Evolutionary conservation across 2,888 invertebrate genomes (phyloP), one percentile per base, ranked within the genome.

Genomic region (Cotesia congregata): DNA sequence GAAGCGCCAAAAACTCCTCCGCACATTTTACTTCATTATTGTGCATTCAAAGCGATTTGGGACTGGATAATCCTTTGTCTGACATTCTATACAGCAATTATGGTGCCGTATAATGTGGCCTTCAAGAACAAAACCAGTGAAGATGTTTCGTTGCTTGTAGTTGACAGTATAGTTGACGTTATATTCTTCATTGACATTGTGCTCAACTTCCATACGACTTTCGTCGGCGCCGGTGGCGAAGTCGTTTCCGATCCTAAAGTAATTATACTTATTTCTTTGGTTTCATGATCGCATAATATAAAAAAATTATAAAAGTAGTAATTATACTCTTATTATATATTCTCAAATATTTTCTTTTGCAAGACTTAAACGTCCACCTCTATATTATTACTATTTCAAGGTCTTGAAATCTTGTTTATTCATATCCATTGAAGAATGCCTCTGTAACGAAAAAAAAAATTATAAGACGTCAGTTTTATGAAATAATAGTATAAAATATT

Each of bases 151-250:
- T 93, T 97, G 86, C 93, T 98, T 86, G 97, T 97, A 88, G 96
- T 97, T 90, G 96, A 98, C 92, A 98, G 98, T 83, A 98, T 99
- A 89, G 99, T 99, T 87, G 99, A 99, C 91, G 99, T 99, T 86
- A 98, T 99, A 89, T 99, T 99, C 93, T 99, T 99, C 93, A 98
- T 99, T 91, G 99, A 99, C 92, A 99, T 99, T 91, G 97, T 99
- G 90, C 95, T 99, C 90, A 99, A 99, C 93, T 99, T 99, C 92
- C 99, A 99, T 92, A 99, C 99, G 82, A 99, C 99, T 82, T 99
- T 99, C 91, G 99, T 99, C 86, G 99, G 99, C 70, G 96, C 96
- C 76, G 96, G 96, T 82, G 96, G 96, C 82, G 96, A 97, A 91
- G 99, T 99, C 84, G 98, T 99, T 86, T 98, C 98, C 87, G 99